phyloP scores from a whole-genome alignment of 2,113 vertebrate genomes.

The Buteo buteo region DNA sequence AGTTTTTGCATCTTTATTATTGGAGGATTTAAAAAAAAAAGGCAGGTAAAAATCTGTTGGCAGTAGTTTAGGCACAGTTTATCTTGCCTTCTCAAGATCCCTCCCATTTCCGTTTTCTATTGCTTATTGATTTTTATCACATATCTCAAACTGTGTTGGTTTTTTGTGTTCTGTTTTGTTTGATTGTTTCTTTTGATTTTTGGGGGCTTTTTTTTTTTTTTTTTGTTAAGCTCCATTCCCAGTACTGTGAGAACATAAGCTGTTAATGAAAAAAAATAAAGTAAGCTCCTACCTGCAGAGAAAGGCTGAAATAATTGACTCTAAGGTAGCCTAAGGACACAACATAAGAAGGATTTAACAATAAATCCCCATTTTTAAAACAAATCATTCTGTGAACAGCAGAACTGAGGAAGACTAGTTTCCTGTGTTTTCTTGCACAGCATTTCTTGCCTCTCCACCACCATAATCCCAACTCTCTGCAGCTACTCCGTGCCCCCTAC shows the following conservation, averaged over 20 bases:
- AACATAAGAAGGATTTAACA: not conserved
- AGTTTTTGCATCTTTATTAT: not conserved
- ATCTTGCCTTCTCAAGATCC: not conserved
- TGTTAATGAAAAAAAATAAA: not conserved
- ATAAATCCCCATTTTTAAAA: not conserved
- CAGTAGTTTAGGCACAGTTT: not conserved
- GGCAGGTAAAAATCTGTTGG: not conserved
- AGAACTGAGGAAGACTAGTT: not conserved
- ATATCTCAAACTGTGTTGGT: not conserved
- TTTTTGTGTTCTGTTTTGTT: not conserved
- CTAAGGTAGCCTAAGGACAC: not conserved
- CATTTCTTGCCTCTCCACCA: not conserved
- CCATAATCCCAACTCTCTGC: not conserved
- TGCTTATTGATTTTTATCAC: not conserved
- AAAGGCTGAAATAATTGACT: not conserved
- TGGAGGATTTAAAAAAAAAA: not conserved
- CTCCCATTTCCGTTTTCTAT: not conserved
- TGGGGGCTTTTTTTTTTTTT: no score
- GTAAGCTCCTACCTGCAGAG: not conserved
- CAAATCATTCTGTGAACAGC: not conserved
- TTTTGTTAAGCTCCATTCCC: not conserved
- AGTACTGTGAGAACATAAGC: fast-evolving
- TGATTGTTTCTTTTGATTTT: not conserved
- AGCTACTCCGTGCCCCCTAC: not conserved
- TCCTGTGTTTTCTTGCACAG: not conserved